Evolutionary conservation across 2,888 invertebrate species (phyloP).

Genomic region (Ornithoptera priamus): DNA sequence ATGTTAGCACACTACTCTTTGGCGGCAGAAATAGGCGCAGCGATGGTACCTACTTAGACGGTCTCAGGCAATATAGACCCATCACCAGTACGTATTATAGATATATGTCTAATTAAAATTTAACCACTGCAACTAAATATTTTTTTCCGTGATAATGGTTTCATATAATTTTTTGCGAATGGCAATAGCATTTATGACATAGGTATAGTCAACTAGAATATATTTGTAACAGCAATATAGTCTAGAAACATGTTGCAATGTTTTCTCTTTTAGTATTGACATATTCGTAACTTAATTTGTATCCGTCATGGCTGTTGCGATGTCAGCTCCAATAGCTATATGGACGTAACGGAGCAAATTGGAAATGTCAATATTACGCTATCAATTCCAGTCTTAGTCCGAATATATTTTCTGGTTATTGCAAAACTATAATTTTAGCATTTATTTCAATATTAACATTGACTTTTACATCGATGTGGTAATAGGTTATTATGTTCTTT

Average conservation of each 20-base stretch:
- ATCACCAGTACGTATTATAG: too few relatives aligned
- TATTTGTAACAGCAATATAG: not conserved
- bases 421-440: too few relatives aligned
- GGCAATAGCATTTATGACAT: too few relatives aligned
- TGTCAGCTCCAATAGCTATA: slow-evolving; percentile 16
- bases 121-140: too few relatives aligned
- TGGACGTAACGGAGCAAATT: slow-evolving; percentile 18
- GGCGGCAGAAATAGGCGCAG: too few relatives aligned
- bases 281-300: slow-evolving; percentile 24
- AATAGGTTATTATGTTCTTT: not conserved
- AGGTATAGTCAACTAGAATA: not conserved
- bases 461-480: not conserved
- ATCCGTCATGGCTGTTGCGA: slow-evolving; percentile 21
- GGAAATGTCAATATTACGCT: slow-evolving; percentile 22
- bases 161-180: too few relatives aligned
- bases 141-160: too few relatives aligned
- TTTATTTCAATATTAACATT: not conserved
- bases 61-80: too few relatives aligned
- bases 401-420: not conserved
- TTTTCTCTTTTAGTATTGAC: slow-evolving; percentile 7
- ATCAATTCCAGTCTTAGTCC: slow-evolving; percentile 4
- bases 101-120: too few relatives aligned
- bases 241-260: slow-evolving; percentile 6
- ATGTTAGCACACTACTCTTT: too few relatives aligned
- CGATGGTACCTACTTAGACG: too few relatives aligned